Base-by-base conservation (phyloP, 2,797 vertebrate genomes). In the Pelodytes ibericus region DNA sequence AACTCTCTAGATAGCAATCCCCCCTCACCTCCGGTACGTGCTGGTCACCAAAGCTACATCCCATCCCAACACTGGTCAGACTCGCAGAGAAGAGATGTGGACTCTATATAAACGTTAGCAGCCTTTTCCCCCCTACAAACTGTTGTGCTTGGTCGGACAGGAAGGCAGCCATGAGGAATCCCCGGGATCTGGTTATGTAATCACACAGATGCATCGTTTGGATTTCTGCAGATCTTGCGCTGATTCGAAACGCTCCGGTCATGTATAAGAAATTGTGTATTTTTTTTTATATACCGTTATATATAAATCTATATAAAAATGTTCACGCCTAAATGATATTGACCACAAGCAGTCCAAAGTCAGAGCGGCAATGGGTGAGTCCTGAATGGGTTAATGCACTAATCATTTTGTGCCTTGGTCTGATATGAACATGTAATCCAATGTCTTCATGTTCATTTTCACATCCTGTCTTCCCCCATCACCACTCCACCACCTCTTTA, bases 401-500 rank as follows among this genome's bases (percentile, higher is more conserved):
- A 87, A 89, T 89, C 85, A 81, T 91, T 90, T 89, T 84, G 92
- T 93, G 91, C 91, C 92, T 93, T 92, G 92, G 91, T 91, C 88
- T 88, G 83, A 66, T 87, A 85, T 87, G 86, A 90, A 90, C 87
- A 86, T 83, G 83, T 71, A 81, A 89, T 83, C 82, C 80, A 80
- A 84, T 82, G 86, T 88, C 83, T 71, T 84, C 75, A 77, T 77
- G 74, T 82, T 83, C 58, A 81, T 84, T 24, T 84, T 86, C 83
- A 80, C 84, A 33, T 84, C 25, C 67, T 80, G 41, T 77, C 81
- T 76, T 47, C 16, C 36, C 13, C 44, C 30, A 8, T 16, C 58
- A 2, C 58, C 11, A 7, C 33, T 15, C 64, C 13, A 27, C 16
- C 39, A 13, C n/a, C 18, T 56, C 39, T 4, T 41, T 25, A 7